Percentiles rank a stretch among this genome's conserved stretches.
Evolutionary conservation across 2,113 vertebrate genomes (phyloP).

Genomic region (Phyllostomus hastatus): DNA sequence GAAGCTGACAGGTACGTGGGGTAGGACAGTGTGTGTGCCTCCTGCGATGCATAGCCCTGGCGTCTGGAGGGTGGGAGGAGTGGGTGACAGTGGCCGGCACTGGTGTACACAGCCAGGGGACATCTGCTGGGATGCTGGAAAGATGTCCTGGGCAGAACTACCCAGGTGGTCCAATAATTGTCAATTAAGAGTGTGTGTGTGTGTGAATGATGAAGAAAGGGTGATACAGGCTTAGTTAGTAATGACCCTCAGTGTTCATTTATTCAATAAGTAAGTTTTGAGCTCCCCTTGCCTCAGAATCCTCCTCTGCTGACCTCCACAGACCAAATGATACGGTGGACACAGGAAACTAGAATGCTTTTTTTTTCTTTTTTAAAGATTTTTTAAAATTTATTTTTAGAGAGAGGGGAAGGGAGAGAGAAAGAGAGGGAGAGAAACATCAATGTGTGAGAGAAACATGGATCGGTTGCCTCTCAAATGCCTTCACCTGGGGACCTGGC

Average conservation of each 20-base stretch:
- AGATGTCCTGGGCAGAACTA: not conserved
- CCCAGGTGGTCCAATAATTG: not conserved
- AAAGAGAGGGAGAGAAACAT: too few relatives aligned
- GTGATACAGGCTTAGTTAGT: not conserved
- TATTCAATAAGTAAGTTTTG: not conserved
- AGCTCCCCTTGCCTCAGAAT: not conserved
- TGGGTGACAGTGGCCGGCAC: not conserved
- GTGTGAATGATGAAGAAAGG: not conserved
- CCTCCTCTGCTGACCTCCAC: not conserved
- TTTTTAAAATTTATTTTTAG: too few relatives aligned
- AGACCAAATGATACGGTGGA: not conserved
- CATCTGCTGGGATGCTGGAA: not conserved
- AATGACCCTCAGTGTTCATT: not conserved
- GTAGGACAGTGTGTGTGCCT: not conserved
- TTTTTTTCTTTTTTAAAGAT: too few relatives aligned
- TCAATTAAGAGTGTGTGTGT: not conserved
- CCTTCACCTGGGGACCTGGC: too few relatives aligned
- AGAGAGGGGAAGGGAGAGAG: too few relatives aligned
- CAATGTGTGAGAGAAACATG: too few relatives aligned
- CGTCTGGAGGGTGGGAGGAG: not conserved
- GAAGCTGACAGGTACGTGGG: not conserved
- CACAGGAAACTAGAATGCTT: not conserved
- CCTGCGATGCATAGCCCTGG: not conserved
- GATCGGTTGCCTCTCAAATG: too few relatives aligned
- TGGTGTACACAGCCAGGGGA: not conserved